phyloP scores from a whole-genome alignment of 2,113 vertebrate species.

The Rhinichthys klamathensis region DNA sequence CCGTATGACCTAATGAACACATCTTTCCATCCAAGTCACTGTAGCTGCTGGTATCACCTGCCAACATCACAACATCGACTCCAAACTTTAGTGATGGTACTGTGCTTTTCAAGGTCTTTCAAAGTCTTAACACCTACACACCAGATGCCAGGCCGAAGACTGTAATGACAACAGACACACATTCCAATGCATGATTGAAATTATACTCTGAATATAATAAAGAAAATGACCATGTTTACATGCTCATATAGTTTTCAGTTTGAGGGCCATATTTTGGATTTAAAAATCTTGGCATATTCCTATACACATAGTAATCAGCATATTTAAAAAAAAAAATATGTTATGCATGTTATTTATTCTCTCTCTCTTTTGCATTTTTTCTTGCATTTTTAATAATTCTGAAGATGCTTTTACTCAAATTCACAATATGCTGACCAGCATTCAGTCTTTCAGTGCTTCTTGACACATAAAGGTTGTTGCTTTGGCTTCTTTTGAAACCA shows the following conservation, averaged over 20 bases:
- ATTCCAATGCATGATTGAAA: not conserved
- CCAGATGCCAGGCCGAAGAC: conserved; percentile 19
- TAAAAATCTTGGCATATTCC: not conserved
- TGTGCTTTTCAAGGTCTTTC: conserved; percentile 32
- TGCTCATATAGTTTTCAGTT: not conserved
- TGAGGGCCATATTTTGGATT: too few species aligned
- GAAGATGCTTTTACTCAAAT: not conserved
- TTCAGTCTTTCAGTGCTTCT: not conserved
- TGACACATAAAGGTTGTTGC: not conserved
- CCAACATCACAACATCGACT: conserved; percentile 21
- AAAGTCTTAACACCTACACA: conserved; percentile 26
- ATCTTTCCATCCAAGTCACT: conserved; percentile 5
- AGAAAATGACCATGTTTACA: not conserved
- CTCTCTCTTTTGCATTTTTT: not conserved
- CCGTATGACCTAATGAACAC: conserved; percentile 18
- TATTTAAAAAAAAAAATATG: not conserved
- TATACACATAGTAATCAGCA: not conserved
- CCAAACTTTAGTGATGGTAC: conserved; percentile 10
- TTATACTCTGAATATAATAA: not conserved
- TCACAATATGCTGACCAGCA: not conserved
- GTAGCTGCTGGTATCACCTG: conserved; percentile 7
- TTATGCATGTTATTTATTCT: not conserved
- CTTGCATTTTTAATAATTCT: not conserved
- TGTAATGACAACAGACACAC: not conserved
- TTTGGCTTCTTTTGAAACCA: not conserved